These are phyloP conservation scores for Temnothorax rugatulus DNA, from an alignment of 2,888 invertebrate genomes.

Conservation along the genomic window DNA sequence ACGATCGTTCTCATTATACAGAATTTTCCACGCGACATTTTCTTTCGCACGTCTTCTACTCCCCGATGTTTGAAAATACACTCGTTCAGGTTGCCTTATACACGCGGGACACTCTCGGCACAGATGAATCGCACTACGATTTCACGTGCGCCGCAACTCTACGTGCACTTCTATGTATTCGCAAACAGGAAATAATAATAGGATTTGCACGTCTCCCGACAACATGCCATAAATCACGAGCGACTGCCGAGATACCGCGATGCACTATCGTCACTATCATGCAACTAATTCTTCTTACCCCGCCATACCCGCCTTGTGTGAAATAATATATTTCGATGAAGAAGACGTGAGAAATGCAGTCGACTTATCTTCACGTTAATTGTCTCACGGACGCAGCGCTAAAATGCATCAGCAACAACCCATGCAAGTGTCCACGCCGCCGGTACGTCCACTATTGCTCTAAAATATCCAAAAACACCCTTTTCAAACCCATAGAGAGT, in stretches of 20 bases:
- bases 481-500: background rate
- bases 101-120: background rate
- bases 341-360: conserved; percentile 68
- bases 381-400: conserved; percentile 78
- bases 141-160: background rate
- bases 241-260: conserved; percentile 58
- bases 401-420: conserved; percentile 73
- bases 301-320: conserved; percentile 59
- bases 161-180: background rate
- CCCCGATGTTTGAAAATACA: background rate
- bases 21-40: background rate
- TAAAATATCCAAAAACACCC: conserved; percentile 15
- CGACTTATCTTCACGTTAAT: conserved; percentile 75
- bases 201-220: conserved; percentile 36
- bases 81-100: background rate
- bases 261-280: conserved; percentile 55
- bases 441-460: conserved; percentile 70
- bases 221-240: conserved; percentile 56
- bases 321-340: conserved; percentile 70
- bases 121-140: background rate
- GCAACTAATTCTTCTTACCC: conserved; percentile 35
- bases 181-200: conserved; percentile 1
- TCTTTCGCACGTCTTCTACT: background rate
- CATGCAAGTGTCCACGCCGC: conserved; percentile 68
- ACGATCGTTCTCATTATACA: background rate